phyloP scores from a whole-genome alignment of 2,797 vertebrate species.

The Kryptopterus vitreolus region DNA sequence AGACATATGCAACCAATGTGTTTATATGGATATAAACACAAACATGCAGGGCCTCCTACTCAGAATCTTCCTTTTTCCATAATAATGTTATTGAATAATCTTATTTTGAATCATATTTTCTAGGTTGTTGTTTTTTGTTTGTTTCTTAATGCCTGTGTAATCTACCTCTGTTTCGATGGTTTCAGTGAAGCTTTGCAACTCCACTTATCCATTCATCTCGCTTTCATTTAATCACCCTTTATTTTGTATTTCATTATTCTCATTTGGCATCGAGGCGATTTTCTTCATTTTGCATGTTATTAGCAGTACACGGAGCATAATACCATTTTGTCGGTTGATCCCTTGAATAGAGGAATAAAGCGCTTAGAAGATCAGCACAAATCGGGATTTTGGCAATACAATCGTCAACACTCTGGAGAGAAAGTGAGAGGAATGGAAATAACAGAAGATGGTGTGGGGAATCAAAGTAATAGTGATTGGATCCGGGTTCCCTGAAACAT shows the following conservation, averaged over 20 bases:
- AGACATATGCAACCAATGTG: not conserved
- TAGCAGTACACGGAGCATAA: not conserved
- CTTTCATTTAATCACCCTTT: not conserved
- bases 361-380: conserved; percentile 1
- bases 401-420: not conserved
- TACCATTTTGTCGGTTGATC: conserved; percentile 27
- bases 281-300: not conserved
- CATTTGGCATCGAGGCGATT: conserved; percentile 13
- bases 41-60: not conserved
- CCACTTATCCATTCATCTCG: conserved; percentile 19
- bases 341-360: conserved; percentile 22
- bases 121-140: not conserved
- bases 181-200: conserved; percentile 1
- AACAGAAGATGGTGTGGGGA: not conserved
- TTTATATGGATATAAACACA: not conserved
- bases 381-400: conserved; percentile 12
- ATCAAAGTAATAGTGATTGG: not conserved
- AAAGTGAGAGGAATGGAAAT: conserved; percentile 6
- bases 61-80: not conserved
- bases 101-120: no score
- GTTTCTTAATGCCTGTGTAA: not conserved
- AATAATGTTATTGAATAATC: not conserved
- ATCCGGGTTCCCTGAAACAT: not conserved
- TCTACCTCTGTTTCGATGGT: not conserved
- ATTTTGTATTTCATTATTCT: conserved; percentile 3